Percentiles rank a stretch among this genome's conserved stretches.
Evolutionary conservation across 2,113 vertebrate species (phyloP).

Genomic region (Siniperca chuatsi): DNA sequence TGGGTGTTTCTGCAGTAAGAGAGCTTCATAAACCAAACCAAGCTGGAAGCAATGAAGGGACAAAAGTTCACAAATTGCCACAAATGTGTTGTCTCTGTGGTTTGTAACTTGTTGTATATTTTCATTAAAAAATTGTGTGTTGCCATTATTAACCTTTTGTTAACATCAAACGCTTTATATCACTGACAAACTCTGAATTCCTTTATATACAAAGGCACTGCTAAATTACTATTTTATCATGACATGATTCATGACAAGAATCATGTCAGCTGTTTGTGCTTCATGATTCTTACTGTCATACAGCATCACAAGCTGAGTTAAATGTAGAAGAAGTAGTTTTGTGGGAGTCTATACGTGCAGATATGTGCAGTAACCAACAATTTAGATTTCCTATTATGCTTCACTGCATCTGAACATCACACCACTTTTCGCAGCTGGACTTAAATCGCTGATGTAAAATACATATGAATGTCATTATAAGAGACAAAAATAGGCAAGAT

Average conservation of each 20-base stretch:
- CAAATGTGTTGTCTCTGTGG: too few species aligned
- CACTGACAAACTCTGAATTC: not conserved
- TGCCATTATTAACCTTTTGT: not conserved
- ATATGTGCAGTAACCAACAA: not conserved
- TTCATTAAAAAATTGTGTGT: not conserved
- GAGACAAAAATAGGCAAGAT: not conserved
- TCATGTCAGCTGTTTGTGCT: not conserved
- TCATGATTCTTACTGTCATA: not conserved
- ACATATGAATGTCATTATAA: not conserved
- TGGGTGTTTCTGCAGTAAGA: not conserved
- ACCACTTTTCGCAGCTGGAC: not conserved
- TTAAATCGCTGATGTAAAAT: not conserved
- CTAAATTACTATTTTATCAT: not conserved
- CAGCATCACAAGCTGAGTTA: not conserved
- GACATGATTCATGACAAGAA: not conserved
- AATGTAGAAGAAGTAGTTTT: not conserved
- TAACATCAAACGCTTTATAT: not conserved
- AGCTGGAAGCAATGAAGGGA: not conserved
- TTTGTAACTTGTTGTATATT: not conserved
- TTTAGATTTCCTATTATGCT: not conserved
- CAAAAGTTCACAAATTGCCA: not conserved
- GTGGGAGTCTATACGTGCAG: not conserved
- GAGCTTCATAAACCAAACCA: not conserved
- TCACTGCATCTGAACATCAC: not conserved
- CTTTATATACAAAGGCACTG: not conserved